Evolutionary conservation across 2,797 vertebrate species (phyloP), one percentile per base, ranked within the genome.

Genomic region (Lophotriccus pileatus): DNA sequence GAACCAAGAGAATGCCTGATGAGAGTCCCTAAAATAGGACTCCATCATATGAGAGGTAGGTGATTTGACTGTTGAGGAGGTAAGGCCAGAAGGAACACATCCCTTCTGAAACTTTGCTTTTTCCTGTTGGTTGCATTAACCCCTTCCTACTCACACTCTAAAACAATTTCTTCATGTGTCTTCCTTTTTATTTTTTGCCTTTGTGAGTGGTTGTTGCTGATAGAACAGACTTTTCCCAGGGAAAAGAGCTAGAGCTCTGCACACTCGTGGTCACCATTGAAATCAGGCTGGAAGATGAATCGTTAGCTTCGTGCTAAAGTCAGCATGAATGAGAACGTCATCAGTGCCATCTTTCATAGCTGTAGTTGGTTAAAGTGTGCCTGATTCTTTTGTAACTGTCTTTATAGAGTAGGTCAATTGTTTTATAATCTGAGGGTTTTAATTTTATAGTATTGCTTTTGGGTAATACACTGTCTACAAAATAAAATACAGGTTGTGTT

Each of bases 231-330:
- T 66, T 73, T 69, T 0, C 8, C 68, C 3, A 36, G 5, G 24
- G 19, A 16, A 44, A 43, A 39, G 14, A 36, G 6, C 22, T 55
- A 3, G 60, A 69, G 9, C 34, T 86, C 43, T 68, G 2, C 5
- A 3, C 3, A 2, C 19, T 52, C 0, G 0, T 66, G n/a, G 21
- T 69, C n/a, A 43, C 17, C 10, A 14, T 0, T 47, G 24, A 76
- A 67, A 76, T 37, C 6, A 44, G 22, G 7, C 5, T 76, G 41
- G 18, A 67, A 58, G 25, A 24, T 16, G 47, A 80, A 56, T 47
- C 32, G 4, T 39, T 59, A 10, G 5, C 25, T n/a, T 76, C 2
- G 2, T 37, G 53, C 43, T 67, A 20, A 60, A 68, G 36, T 68
- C 87, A 85, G 11, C 8, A 2, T 17, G 17, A 73, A 27, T 41